Conservation (phyloP, 2,888 invertebrate species). For the Drosophila longiperda region DNA sequence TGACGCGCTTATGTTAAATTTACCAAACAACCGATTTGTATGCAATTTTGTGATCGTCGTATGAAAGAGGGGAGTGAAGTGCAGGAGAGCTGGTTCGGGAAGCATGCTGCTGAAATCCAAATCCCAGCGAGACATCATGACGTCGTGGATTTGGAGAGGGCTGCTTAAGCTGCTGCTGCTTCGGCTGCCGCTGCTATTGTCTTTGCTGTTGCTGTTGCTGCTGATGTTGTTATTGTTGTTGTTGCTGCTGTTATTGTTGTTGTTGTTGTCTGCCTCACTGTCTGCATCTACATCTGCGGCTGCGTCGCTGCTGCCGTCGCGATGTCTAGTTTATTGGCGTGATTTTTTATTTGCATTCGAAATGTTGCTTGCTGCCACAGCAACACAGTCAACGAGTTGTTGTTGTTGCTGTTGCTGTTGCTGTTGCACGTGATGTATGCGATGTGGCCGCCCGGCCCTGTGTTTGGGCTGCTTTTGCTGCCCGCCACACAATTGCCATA, state of each 20-base stretch:
- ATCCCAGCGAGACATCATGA: slow-evolving; percentile 83
- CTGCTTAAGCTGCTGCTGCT: slow-evolving; percentile 21
- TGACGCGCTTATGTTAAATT: slow-evolving; percentile 80
- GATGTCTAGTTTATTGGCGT: slow-evolving; percentile 84
- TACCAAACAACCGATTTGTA: slow-evolving; percentile 83
- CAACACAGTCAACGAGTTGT: slow-evolving; percentile 14
- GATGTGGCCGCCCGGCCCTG: slow-evolving; percentile 47
- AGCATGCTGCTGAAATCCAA: slow-evolving; percentile 66
- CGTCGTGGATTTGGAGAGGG: slow-evolving; percentile 69
- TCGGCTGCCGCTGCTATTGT: slow-evolving; percentile 26
- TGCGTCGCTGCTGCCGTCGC: slow-evolving; percentile 66
- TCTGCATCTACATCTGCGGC: slow-evolving; percentile 31
- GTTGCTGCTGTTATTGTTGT: slow-evolving; percentile 46
- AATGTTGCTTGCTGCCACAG: slow-evolving; percentile 52
- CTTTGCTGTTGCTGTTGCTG: slow-evolving; percentile 53
- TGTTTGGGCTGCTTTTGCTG: slow-evolving; percentile 31
- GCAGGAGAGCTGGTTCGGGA: not conserved
- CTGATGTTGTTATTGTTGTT: slow-evolving; percentile 25
- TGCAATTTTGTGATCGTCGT: slow-evolving; percentile 71
- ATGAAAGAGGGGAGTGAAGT: slow-evolving; percentile 1
- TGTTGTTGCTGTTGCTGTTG: slow-evolving; percentile 30
- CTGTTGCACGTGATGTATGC: slow-evolving; percentile 76
- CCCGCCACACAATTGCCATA: slow-evolving; percentile 75
- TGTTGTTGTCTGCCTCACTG: slow-evolving; percentile 39
- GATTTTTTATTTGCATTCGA: slow-evolving; percentile 83